Evolutionary conservation across 2,113 vertebrate genomes (phyloP).

Genomic region (Taurulus bubalis): DNA sequence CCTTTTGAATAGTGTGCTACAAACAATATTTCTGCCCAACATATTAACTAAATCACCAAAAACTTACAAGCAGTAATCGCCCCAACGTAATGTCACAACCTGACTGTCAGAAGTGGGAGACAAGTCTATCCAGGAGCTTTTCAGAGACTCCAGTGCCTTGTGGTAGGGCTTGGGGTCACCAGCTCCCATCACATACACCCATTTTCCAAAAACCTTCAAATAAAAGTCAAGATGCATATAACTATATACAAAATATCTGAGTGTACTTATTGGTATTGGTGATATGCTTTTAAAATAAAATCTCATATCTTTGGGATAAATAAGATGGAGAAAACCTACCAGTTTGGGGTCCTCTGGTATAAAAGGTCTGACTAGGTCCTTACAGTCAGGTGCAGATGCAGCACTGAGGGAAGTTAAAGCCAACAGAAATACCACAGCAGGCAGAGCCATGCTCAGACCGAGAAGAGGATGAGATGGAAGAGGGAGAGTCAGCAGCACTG

Average conservation of each 20-base stretch:
- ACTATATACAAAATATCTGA: background rate
- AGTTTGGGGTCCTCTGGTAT: slow-evolving; percentile 64
- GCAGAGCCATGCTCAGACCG: slow-evolving; percentile 62
- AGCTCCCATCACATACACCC: slow-evolving; percentile 80
- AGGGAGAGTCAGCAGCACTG: slow-evolving; percentile 25
- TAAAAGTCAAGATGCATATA: background rate
- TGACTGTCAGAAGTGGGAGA: slow-evolving; percentile 57
- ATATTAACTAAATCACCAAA: background rate
- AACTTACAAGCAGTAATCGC: slow-evolving; percentile 77
- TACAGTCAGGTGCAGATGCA: slow-evolving; percentile 69
- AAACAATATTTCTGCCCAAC: background rate
- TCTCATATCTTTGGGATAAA: background rate
- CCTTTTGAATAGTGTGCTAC: background rate
- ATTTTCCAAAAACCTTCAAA: slow-evolving; percentile 76
- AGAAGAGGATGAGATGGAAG: background rate
- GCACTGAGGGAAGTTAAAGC: slow-evolving; percentile 50
- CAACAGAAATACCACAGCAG: slow-evolving; percentile 45
- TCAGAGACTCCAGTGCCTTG: slow-evolving; percentile 71
- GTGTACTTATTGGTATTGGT: background rate
- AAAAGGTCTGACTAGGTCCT: slow-evolving; percentile 70
- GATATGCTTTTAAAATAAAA: background rate
- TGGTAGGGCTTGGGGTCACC: slow-evolving; percentile 74
- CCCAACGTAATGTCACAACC: slow-evolving; percentile 70
- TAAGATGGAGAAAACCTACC: slow-evolving; percentile 52
- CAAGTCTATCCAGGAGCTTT: slow-evolving; percentile 79